Evolutionary conservation across 2,797 vertebrate species (phyloP).

Genomic region (Decapterus maruadsi): DNA sequence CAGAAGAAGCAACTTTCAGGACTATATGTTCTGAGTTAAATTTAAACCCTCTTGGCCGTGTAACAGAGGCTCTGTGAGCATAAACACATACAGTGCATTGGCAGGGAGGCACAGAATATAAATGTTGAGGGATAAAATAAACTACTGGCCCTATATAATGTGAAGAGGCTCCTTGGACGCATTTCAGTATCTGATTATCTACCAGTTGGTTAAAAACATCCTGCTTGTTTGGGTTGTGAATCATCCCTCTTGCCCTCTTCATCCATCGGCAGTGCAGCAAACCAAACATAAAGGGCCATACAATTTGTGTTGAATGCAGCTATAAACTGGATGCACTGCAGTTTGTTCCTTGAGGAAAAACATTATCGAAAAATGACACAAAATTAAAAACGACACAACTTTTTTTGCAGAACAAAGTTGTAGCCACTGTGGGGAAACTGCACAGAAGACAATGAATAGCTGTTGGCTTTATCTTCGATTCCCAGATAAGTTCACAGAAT

Average conservation of each 20-base stretch:
- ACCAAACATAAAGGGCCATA: neutral
- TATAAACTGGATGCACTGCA: neutral
- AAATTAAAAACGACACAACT: neutral
- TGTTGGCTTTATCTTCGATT: neutral
- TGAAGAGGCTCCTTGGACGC: slow-evolving; percentile 10
- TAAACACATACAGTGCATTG: slow-evolving; percentile 16
- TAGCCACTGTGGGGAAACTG: neutral
- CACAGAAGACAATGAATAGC: neutral
- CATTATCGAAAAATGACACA: neutral
- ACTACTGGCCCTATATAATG: slow-evolving; percentile 11
- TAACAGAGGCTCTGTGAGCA: slow-evolving; percentile 30
- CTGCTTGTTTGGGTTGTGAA: slow-evolving; percentile 11
- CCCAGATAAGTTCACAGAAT: neutral
- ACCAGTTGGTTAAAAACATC: slow-evolving; percentile 12
- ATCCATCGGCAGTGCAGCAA: neutral
- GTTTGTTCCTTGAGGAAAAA: neutral
- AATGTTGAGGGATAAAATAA: slow-evolving; percentile 42
- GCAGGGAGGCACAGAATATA: slow-evolving; percentile 26
- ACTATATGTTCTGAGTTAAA: slow-evolving; percentile 40
- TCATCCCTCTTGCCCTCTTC: neutral
- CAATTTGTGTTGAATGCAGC: neutral
- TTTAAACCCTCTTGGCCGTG: slow-evolving; percentile 37
- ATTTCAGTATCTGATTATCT: slow-evolving; percentile 21
- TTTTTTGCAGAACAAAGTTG: neutral
- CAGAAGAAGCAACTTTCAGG: neutral